These are phyloP conservation scores for Hemibagrus wyckioides DNA, from an alignment of 2,113 vertebrate species.

Conservation along the genomic window DNA sequence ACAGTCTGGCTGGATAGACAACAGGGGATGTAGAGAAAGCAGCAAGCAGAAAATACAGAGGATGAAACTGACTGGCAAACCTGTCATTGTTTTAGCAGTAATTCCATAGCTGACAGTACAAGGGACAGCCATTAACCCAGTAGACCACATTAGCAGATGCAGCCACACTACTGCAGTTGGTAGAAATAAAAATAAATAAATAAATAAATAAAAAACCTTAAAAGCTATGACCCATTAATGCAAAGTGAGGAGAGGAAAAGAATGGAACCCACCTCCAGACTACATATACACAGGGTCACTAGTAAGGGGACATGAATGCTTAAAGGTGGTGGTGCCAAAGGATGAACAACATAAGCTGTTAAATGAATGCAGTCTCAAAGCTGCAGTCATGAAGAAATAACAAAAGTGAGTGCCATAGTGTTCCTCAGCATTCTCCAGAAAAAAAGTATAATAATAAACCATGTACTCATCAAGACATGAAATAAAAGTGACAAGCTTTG, in stretches of 20 bases:
- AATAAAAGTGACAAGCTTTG: background rate
- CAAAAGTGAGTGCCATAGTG: background rate
- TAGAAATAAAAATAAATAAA: background rate
- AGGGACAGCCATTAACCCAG: background rate
- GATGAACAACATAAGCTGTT: background rate
- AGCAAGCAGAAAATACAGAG: background rate
- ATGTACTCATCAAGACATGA: background rate
- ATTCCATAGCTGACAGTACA: background rate
- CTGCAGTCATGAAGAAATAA: background rate
- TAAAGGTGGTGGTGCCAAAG: background rate
- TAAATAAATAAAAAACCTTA: background rate
- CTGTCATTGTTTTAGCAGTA: background rate
- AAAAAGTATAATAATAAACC: background rate
- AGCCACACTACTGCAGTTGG: background rate
- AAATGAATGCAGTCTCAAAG: background rate
- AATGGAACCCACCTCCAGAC: background rate
- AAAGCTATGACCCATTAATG: background rate
- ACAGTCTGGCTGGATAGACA: background rate
- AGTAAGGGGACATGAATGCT: background rate
- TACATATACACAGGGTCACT: background rate
- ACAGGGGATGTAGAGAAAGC: background rate
- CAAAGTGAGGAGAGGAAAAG: background rate
- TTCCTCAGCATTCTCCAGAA: background rate
- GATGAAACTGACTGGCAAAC: background rate
- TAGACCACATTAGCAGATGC: background rate